phyloP scores from a whole-genome alignment of 2,888 invertebrate genomes.

The Drepanosiphum platanoidis region DNA sequence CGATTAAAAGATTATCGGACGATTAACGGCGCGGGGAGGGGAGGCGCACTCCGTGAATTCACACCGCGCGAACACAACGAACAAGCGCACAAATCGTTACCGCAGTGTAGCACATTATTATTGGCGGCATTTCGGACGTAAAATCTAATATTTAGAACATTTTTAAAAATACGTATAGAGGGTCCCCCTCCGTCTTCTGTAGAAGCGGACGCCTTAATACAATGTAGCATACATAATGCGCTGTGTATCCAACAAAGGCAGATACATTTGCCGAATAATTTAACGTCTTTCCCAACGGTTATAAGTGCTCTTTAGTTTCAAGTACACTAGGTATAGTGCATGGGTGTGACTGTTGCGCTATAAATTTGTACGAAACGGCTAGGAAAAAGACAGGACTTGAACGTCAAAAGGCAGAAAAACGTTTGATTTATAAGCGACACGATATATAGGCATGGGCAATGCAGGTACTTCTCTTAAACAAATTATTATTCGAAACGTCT shows the following conservation, averaged over 20 bases:
- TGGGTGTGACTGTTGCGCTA: slow-evolving; percentile 55
- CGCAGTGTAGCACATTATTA: neutral
- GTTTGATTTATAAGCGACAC: slow-evolving; percentile 48
- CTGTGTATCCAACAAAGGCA: neutral
- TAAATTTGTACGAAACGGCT: slow-evolving; percentile 36
- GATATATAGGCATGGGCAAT: neutral
- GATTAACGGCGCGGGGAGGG: too few species aligned
- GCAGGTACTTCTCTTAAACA: neutral
- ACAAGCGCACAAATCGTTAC: neutral
- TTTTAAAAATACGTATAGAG: neutral
- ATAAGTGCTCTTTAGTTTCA: slow-evolving; percentile 47
- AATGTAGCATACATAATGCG: neutral
- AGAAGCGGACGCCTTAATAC: neutral
- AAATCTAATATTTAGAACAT: neutral
- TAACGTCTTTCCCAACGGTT: neutral
- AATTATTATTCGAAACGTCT: neutral
- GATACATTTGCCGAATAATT: slow-evolving; percentile 32
- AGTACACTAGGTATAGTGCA: slow-evolving; percentile 37
- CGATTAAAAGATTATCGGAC: neutral
- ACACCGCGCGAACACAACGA: too few species aligned
- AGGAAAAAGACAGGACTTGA: slow-evolving; percentile 15
- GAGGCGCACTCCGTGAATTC: too few species aligned
- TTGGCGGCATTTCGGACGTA: neutral
- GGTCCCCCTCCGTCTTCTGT: neutral
- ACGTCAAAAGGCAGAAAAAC: slow-evolving; percentile 36